phyloP scores from a whole-genome alignment of 2,888 invertebrate genomes.

The Camptogramma bilineatum region DNA sequence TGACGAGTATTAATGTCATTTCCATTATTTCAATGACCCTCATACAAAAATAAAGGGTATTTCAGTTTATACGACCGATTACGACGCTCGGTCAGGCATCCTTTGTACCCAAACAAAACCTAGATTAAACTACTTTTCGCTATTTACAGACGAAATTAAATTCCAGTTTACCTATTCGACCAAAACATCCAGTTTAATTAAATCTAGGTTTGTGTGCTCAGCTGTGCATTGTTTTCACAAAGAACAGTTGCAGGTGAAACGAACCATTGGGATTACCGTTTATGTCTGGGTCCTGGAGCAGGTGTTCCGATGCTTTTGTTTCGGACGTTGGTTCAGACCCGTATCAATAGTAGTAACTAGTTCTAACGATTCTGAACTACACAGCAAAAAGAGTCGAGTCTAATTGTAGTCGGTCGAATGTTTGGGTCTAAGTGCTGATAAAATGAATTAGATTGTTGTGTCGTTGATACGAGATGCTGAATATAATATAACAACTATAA shows the following conservation, averaged over 20 bases:
- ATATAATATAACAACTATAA: no score
- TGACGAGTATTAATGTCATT: no score
- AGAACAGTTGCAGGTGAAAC: constrained; percentile 35
- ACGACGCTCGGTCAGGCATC: not conserved
- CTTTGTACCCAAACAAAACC: constrained; percentile 12
- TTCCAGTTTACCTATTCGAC: constrained; percentile 39
- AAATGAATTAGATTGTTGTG: not conserved
- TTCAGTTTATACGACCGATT: not conserved
- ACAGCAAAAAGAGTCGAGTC: not conserved
- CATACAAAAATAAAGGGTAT: no score
- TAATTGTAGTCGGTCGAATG: not conserved
- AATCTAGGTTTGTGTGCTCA: constrained; percentile 43
- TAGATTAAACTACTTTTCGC: constrained; percentile 17
- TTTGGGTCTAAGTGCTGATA: not conserved
- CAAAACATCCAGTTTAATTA: constrained; percentile 43
- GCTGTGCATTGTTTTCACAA: constrained; percentile 39
- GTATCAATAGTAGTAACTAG: constrained; percentile 13
- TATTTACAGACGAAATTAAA: constrained; percentile 38
- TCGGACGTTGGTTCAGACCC: constrained; percentile 15
- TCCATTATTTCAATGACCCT: no score
- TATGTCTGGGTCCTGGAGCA: constrained; percentile 25
- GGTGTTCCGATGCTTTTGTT: constrained; percentile 26
- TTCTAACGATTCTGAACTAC: constrained; percentile 4
- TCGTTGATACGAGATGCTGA: not conserved
- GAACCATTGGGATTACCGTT: constrained; percentile 26